Evolutionary conservation across 1,140 invertebrate species (phyloP).

Genomic region (Cherax destructor): DNA sequence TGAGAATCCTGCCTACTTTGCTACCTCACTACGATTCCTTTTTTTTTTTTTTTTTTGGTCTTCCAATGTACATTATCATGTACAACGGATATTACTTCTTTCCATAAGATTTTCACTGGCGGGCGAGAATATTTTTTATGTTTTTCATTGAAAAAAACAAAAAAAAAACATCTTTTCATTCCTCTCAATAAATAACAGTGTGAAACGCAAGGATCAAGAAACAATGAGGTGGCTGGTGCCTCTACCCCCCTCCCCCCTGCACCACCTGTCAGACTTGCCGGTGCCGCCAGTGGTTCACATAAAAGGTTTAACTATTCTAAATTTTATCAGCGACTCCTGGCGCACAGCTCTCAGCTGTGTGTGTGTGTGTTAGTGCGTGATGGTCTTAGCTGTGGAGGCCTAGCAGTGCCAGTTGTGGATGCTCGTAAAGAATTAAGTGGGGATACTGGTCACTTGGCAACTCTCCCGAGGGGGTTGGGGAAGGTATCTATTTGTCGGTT

Average conservation of each 20-base stretch:
- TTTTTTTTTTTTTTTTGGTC: too few relatives aligned
- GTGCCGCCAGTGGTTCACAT: neutral
- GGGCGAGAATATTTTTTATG: too few relatives aligned
- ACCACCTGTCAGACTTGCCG: slow-evolving; percentile 2
- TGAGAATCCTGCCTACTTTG: neutral
- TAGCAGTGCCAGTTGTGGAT: neutral
- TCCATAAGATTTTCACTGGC: too few relatives aligned
- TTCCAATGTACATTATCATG: too few relatives aligned
- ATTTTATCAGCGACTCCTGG: neutral
- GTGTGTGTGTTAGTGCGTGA: neutral
- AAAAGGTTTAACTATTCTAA: neutral
- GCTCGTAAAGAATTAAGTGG: neutral
- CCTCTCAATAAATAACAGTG: too few relatives aligned
- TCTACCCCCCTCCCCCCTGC: neutral
- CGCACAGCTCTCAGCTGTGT: neutral
- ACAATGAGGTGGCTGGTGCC: neutral
- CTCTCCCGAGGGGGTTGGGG: neutral
- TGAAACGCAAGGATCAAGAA: neutral
- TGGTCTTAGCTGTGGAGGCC: neutral
- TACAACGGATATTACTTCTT: too few relatives aligned
- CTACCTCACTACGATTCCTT: neutral
- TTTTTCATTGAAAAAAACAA: too few relatives aligned
- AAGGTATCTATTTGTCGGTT: neutral
- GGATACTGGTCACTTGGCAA: neutral
- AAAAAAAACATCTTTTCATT: too few relatives aligned